Evolutionary conservation across 2,888 invertebrate genomes (phyloP).

Genomic region (Mellilla xanthometata): DNA sequence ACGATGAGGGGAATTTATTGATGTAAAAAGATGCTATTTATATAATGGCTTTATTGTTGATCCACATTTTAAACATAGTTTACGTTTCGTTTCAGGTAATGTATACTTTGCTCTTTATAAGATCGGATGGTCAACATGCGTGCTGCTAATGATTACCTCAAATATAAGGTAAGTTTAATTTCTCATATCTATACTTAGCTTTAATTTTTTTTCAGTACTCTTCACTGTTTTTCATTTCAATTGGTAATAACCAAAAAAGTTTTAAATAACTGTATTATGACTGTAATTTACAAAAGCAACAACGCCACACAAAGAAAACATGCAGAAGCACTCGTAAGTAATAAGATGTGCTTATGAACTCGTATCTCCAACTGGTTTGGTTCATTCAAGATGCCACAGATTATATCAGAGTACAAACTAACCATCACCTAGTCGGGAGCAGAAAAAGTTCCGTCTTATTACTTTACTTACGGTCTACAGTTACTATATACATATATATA

Average conservation of each 20-base stretch:
- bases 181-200: no score
- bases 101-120: neutral
- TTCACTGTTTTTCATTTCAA: neutral
- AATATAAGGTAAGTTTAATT: slow-evolving; percentile 8
- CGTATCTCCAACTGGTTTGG: slow-evolving; percentile 25
- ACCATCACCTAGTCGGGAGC: slow-evolving; percentile 17
- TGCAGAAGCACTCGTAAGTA: slow-evolving; percentile 19
- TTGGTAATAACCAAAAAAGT: neutral
- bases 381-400: slow-evolving; percentile 28
- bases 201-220: neutral
- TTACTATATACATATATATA: no score
- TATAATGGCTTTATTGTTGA: slow-evolving; percentile 1
- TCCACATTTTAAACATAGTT: neutral
- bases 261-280: neutral
- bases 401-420: slow-evolving; percentile 9
- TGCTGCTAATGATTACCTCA: neutral
- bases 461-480: slow-evolving; percentile 24
- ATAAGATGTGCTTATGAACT: slow-evolving; percentile 19
- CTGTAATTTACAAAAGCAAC: neutral
- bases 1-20: slow-evolving; percentile 20
- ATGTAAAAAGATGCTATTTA: slow-evolving; percentile 8
- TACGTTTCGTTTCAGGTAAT: slow-evolving; percentile 19
- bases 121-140: neutral
- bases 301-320: slow-evolving; percentile 14
- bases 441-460: slow-evolving; percentile 31